Percentiles rank a stretch among this genome's conserved stretches.
Conservation (phyloP, 2,888 invertebrate genomes). For the Serripes groenlandicus region DNA sequence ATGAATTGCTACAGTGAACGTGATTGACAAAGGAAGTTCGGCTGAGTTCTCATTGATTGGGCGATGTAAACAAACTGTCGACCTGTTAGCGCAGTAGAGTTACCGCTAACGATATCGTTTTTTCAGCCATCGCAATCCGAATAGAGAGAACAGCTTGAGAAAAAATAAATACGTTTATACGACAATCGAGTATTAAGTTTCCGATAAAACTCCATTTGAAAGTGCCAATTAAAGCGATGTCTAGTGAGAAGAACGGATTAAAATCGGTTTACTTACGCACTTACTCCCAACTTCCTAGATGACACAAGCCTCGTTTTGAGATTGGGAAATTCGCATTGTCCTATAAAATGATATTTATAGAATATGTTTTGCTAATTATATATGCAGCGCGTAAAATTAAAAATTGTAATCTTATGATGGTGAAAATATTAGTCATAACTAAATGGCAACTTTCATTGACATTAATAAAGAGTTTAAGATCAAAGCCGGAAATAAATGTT, state of each 20-base stretch:
- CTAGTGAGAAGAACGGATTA: slow-evolving; percentile 43
- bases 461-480: no score
- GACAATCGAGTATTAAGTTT: slow-evolving; percentile 9
- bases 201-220: slow-evolving; percentile 12
- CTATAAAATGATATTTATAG: slow-evolving; percentile 20
- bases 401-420: no score
- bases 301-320: slow-evolving; percentile 67
- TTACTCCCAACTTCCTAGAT: slow-evolving; percentile 53
- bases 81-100: slow-evolving; percentile 38
- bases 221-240: slow-evolving; percentile 42
- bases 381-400: no score
- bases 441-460: no score
- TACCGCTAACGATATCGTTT: slow-evolving; percentile 21
- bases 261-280: slow-evolving; percentile 44
- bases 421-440: no score
- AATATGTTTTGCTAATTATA: neutral
- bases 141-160: neutral
- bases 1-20: slow-evolving; percentile 11
- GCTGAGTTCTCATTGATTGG: slow-evolving; percentile 10
- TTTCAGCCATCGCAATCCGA: slow-evolving; percentile 62
- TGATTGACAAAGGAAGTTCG: slow-evolving; percentile 29
- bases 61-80: slow-evolving; percentile 63
- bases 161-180: slow-evolving; percentile 50
- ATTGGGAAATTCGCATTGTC: slow-evolving; percentile 52
- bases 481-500: no score